These are phyloP conservation scores for human (Homo sapiens) DNA, from an alignment of 2,113 vertebrate species.

Conservation along the genomic window GRCh38 chr4:157949501-157950000, in stretches of 20 bases:
- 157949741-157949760: neutral
- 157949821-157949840: neutral
- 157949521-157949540: no score
- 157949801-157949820: neutral
- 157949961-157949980: neutral
- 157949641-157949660: no score
- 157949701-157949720: neutral
- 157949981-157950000: neutral
- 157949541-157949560: no score
- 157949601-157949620: no score
- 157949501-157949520: no score
- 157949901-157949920: neutral
- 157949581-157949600: no score
- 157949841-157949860: neutral
- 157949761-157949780: neutral
- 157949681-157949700: no score
- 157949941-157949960: neutral
- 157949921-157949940: neutral
- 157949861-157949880: neutral
- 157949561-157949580: no score
- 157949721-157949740: neutral
- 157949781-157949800: neutral
- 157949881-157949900: neutral
- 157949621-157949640: no score
- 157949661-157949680: no score